Conservation (phyloP, 2,888 invertebrate genomes). For the Dioctria rufipes region DNA sequence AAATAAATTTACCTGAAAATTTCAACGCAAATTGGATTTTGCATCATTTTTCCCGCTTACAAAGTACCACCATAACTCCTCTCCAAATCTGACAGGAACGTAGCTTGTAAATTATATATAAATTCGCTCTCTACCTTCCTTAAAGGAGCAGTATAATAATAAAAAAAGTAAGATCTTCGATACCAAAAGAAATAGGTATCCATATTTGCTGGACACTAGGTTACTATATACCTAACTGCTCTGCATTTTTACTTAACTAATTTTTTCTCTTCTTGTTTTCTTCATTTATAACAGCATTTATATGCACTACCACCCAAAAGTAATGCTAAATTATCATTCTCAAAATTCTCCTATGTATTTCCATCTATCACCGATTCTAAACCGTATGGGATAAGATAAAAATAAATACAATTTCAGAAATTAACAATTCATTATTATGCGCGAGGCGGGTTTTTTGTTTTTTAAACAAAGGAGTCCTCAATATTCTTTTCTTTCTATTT, state of each 20-base stretch:
- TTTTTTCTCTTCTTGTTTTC: slow-evolving; percentile 4
- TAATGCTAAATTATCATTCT: not conserved
- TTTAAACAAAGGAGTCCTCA: too few species aligned
- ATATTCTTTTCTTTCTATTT: too few species aligned
- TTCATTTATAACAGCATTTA: slow-evolving; percentile 43
- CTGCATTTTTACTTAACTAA: slow-evolving; percentile 30
- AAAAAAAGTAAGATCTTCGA: not conserved
- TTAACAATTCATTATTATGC: too few species aligned
- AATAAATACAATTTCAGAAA: too few species aligned
- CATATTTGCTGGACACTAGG: slow-evolving; percentile 1
- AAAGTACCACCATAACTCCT: not conserved
- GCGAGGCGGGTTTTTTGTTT: too few species aligned
- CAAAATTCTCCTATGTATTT: too few species aligned
- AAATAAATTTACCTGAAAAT: slow-evolving; percentile 50
- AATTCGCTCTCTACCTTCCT: not conserved
- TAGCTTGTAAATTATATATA: slow-evolving; percentile 13
- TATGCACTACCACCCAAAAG: slow-evolving; percentile 24
- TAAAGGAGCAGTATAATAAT: not conserved
- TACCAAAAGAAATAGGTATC: not conserved
- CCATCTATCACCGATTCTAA: too few species aligned
- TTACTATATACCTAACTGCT: slow-evolving; percentile 8
- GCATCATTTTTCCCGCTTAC: slow-evolving; percentile 5
- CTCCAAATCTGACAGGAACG: not conserved
- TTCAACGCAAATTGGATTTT: slow-evolving; percentile 39
- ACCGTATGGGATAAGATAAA: too few species aligned